These are phyloP conservation scores for Slavum lentiscoides DNA, from an alignment of 2,888 invertebrate genomes.

Conservation along the genomic window DNA sequence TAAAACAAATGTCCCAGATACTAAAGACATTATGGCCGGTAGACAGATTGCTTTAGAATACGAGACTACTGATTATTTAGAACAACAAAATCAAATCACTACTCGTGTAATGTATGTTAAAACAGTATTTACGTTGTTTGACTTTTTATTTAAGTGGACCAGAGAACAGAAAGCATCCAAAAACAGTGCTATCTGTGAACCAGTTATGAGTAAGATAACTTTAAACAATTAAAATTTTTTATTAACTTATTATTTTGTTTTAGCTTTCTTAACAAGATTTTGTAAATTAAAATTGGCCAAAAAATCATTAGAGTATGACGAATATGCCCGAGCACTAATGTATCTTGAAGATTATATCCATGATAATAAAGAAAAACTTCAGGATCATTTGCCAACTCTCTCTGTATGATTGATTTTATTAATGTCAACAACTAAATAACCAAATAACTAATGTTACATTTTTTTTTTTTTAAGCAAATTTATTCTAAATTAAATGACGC, in stretches of 20 bases:
- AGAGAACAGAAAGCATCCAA: conserved; percentile 46
- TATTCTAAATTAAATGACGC: conserved; percentile 87
- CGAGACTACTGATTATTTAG: conserved; percentile 27
- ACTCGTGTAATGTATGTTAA: conserved; percentile 55
- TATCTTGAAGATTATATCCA: conserved; percentile 76
- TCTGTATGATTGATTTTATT: conserved; percentile 46
- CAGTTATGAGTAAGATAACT: conserved; percentile 43
- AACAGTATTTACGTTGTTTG: conserved; percentile 70
- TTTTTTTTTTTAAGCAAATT: conserved; percentile 67
- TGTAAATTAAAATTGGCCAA: conserved; percentile 72
- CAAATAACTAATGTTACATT: neutral
- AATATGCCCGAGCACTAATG: conserved; percentile 74
- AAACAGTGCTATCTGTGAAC: conserved; percentile 31
- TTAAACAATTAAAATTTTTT: conserved; percentile 28
- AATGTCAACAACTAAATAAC: no score
- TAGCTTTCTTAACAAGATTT: conserved; percentile 62
- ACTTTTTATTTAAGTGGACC: conserved; percentile 60
- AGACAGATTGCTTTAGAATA: conserved; percentile 43
- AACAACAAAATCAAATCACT: conserved; percentile 47
- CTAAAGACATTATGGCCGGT: conserved; percentile 1
- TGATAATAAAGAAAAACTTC: conserved; percentile 63
- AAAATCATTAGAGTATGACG: conserved; percentile 75
- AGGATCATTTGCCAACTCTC: conserved; percentile 65
- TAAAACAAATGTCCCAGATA: conserved; percentile 24
- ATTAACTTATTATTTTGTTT: conserved; percentile 59